Percentiles rank a stretch among this genome's conserved stretches.
Conservation (phyloP, 2,797 vertebrate genomes). For the Urosaurus nigricauda region DNA sequence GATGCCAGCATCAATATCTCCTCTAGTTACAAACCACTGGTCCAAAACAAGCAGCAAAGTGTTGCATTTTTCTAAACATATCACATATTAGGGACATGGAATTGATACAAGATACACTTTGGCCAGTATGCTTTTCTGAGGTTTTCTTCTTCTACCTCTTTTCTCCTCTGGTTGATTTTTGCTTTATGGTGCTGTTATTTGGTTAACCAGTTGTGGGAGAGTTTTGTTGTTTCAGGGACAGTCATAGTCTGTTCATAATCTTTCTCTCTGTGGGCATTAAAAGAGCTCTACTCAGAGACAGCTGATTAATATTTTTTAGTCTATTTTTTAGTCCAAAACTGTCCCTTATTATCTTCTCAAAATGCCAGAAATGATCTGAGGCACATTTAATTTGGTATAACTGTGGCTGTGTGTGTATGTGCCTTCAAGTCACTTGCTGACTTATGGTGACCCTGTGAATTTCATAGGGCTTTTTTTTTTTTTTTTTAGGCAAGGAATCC, state of each 20-base stretch:
- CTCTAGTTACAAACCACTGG: slow-evolving; percentile 62
- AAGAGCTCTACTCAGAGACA: slow-evolving; percentile 54
- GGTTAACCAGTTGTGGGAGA: slow-evolving; percentile 69
- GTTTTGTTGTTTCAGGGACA: slow-evolving; percentile 64
- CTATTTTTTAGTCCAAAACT: background rate
- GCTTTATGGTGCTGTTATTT: slow-evolving; percentile 65
- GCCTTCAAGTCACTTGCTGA: background rate
- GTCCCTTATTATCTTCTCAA: background rate
- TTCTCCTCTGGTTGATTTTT: slow-evolving; percentile 72
- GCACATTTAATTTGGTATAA: background rate
- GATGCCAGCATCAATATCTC: slow-evolving; percentile 55
- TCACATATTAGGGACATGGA: slow-evolving; percentile 63
- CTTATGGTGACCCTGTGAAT: no score
- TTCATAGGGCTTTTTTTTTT: no score
- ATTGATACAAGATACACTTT: slow-evolving; percentile 66
- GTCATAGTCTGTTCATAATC: slow-evolving; percentile 54
- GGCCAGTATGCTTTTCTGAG: slow-evolving; percentile 60
- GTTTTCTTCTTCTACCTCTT: slow-evolving; percentile 46
- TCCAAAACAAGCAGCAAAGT: slow-evolving; percentile 54
- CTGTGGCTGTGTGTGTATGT: background rate
- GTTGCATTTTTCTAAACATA: slow-evolving; percentile 35
- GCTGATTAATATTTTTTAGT: background rate
- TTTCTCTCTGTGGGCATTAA: slow-evolving; percentile 40
- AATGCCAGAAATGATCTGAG: background rate
- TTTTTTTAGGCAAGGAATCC: no score